Evolutionary conservation across 1,140 invertebrate species (phyloP).

Genomic region (Drosophila teissieri): DNA sequence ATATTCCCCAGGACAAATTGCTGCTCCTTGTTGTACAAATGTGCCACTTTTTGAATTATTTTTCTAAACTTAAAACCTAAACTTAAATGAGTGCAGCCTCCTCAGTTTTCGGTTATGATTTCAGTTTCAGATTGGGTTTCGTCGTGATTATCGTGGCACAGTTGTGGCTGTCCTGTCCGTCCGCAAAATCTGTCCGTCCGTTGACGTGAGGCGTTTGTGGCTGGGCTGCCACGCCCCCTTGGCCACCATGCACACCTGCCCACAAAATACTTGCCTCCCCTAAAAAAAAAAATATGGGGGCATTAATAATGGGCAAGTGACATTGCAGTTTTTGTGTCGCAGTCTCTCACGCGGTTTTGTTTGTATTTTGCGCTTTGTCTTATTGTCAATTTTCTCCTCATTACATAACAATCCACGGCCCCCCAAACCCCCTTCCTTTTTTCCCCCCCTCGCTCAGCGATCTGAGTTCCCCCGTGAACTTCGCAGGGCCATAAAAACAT

Average conservation of each 20-base stretch:
- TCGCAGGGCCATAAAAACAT: conserved; percentile 55
- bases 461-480: conserved; percentile 50
- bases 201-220: conserved; percentile 23
- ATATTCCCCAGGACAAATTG: neutral
- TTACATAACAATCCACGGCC: conserved; percentile 58
- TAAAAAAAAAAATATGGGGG: neutral
- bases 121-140: conserved; percentile 6
- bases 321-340: conserved; percentile 64
- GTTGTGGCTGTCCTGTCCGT: conserved; percentile 7
- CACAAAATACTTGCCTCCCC: neutral
- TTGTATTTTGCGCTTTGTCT: conserved; percentile 65
- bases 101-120: conserved; percentile 9
- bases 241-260: too few relatives aligned
- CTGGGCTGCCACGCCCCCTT: conserved; percentile 19
- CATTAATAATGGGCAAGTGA: conserved; percentile 67
- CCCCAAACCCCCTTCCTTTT: neutral
- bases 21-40: too few relatives aligned
- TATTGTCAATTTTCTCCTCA: conserved; percentile 71
- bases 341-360: conserved; percentile 52
- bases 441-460: conserved; percentile 2
- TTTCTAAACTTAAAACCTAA: neutral
- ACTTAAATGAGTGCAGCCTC: conserved; percentile 13
- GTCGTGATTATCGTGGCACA: conserved; percentile 28
- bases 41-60: neutral
- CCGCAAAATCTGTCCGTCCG: conserved; percentile 8